Percentiles rank a stretch among this genome's conserved stretches.
These are phyloP conservation scores for Megaceryle maxima DNA, from an alignment of 2,113 vertebrate species.

Conservation along the genomic window DNA sequence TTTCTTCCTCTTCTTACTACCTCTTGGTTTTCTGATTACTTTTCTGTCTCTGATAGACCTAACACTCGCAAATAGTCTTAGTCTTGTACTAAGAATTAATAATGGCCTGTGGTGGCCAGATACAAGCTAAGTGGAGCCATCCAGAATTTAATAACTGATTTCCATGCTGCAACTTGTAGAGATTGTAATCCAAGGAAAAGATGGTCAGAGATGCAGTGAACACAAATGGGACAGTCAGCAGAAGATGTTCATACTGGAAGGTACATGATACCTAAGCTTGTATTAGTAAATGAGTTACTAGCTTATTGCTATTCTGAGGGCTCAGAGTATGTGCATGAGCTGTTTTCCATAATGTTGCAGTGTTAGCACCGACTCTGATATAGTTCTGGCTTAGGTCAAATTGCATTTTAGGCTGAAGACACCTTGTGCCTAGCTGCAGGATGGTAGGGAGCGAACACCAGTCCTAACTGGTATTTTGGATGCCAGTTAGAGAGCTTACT, in stretches of 20 bases:
- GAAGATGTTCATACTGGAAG: background rate
- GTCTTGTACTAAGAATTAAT: background rate
- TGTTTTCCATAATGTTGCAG: fast-evolving
- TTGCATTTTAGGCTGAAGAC: background rate
- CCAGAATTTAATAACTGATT: background rate
- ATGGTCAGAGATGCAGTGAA: background rate
- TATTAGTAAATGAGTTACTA: background rate
- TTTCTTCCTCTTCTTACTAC: background rate
- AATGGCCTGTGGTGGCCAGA: background rate
- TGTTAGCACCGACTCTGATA: background rate
- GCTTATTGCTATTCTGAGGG: background rate
- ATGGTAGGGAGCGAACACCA: background rate
- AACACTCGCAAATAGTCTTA: background rate
- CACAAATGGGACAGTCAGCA: background rate
- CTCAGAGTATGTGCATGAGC: background rate
- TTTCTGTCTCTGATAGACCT: background rate
- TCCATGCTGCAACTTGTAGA: background rate
- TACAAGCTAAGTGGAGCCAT: background rate
- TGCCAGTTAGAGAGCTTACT: background rate
- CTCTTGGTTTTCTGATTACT: background rate
- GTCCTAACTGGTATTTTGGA: background rate
- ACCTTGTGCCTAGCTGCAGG: background rate
- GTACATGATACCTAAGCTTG: background rate
- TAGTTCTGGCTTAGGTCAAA: background rate
- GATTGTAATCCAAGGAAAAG: background rate